Conservation (phyloP, 2,888 invertebrate genomes). For the Creontiades dilutus region DNA sequence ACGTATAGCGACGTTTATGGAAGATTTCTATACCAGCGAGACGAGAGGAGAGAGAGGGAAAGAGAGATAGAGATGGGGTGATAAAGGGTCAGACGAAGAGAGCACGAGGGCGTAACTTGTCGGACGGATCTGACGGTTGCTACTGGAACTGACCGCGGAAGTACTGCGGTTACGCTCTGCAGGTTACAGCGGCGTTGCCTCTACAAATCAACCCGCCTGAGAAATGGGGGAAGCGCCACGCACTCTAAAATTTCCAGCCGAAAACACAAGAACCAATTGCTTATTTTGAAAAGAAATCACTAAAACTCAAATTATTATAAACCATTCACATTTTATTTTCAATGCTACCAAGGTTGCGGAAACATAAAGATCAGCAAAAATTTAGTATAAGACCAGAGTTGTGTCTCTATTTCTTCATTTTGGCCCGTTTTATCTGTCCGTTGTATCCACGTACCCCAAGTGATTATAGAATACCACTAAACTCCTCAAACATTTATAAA, state of each 20-base stretch:
- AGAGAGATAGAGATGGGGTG: not conserved
- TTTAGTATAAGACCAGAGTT: no score
- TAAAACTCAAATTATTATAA: no score
- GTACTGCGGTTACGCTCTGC: not conserved
- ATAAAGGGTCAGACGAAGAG: not conserved
- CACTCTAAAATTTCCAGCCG: not conserved
- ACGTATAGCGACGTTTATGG: conserved; percentile 6
- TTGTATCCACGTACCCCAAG: no score
- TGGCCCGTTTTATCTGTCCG: no score
- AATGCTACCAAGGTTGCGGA: no score
- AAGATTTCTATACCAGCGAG: not conserved
- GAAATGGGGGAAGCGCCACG: not conserved
- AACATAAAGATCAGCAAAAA: no score
- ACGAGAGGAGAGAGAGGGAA: not conserved
- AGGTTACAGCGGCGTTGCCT: not conserved
- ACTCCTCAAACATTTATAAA: no score
- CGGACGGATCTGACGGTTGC: not conserved
- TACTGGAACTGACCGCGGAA: conserved; percentile 25
- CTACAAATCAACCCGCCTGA: not conserved
- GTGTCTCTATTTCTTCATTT: no score
- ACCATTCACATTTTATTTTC: no score
- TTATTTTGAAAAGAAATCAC: no score
- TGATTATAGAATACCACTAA: no score
- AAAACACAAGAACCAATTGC: no score
- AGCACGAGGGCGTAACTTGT: conserved; percentile 18